Percentiles rank a stretch among this genome's conserved stretches.
These are phyloP conservation scores for Xestia sexstrigata DNA, from an alignment of 2,888 invertebrate genomes.

Conservation along the genomic window DNA sequence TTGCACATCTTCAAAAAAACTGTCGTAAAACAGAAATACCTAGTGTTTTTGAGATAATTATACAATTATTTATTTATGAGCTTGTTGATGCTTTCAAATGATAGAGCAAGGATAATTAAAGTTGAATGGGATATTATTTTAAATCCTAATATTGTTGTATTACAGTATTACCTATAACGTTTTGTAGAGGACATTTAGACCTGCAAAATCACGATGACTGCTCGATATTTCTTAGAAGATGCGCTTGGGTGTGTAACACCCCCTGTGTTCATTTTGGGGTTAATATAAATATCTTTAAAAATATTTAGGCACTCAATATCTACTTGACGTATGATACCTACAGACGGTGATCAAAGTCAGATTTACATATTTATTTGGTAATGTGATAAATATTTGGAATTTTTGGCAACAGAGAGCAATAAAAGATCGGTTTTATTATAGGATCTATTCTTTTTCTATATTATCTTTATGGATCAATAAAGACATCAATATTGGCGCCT, in stretches of 20 bases:
- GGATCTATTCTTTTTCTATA: slow-evolving; percentile 21
- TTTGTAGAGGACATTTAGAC: neutral
- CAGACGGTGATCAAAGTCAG: neutral
- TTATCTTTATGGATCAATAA: slow-evolving; percentile 31
- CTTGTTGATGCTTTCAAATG: neutral
- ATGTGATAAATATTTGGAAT: slow-evolving; percentile 36
- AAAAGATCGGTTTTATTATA: slow-evolving; percentile 33
- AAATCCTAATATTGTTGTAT: neutral
- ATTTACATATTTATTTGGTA: slow-evolving; percentile 44
- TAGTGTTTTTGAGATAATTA: neutral
- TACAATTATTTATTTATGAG: neutral
- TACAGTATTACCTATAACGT: too few relatives aligned
- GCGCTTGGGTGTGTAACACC: neutral
- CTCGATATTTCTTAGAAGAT: neutral
- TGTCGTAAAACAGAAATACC: neutral
- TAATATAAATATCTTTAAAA: slow-evolving; percentile 25
- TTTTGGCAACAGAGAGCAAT: slow-evolving; percentile 14
- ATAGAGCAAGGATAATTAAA: neutral
- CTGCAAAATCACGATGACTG: neutral
- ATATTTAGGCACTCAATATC: slow-evolving; percentile 30
- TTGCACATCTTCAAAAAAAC: neutral
- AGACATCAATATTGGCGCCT: slow-evolving; percentile 24
- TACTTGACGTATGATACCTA: slow-evolving; percentile 60
- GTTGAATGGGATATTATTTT: neutral
- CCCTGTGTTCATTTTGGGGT: neutral